Conservation (phyloP, 2,888 invertebrate genomes). For the Oeneis ivallda region DNA sequence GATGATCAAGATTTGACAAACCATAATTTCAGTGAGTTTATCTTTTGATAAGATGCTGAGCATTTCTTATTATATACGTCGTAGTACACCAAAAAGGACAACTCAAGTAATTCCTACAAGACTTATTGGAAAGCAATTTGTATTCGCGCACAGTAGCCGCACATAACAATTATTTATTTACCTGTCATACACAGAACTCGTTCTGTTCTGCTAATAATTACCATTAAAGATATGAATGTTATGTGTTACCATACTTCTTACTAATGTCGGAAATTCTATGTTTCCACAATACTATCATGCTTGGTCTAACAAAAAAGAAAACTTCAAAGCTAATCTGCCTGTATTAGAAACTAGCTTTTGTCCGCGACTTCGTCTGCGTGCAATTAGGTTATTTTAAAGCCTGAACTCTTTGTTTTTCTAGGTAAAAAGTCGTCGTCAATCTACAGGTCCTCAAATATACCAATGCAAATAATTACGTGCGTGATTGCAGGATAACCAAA, state of each 20-base stretch:
- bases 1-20: too few relatives aligned
- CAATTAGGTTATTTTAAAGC: too few relatives aligned
- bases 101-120: conserved; percentile 16
- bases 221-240: conserved; percentile 21
- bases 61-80: neutral
- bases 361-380: too few relatives aligned
- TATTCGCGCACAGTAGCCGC: conserved; percentile 19
- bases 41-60: neutral
- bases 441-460: too few relatives aligned
- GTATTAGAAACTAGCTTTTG: too few relatives aligned
- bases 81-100: neutral
- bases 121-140: conserved; percentile 22
- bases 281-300: neutral
- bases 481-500: too few relatives aligned
- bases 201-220: conserved; percentile 19
- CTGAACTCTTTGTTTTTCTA: too few relatives aligned
- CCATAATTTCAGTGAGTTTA: too few relatives aligned
- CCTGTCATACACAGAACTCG: conserved; percentile 19
- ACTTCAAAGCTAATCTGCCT: too few relatives aligned
- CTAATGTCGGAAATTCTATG: neutral
- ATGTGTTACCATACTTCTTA: neutral
- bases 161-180: conserved; percentile 24
- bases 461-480: too few relatives aligned
- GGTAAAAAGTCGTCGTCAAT: too few relatives aligned
- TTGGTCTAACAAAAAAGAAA: too few relatives aligned